Evolutionary conservation across 2,888 invertebrate genomes (phyloP).

Genomic region (Aphodius sticticus): DNA sequence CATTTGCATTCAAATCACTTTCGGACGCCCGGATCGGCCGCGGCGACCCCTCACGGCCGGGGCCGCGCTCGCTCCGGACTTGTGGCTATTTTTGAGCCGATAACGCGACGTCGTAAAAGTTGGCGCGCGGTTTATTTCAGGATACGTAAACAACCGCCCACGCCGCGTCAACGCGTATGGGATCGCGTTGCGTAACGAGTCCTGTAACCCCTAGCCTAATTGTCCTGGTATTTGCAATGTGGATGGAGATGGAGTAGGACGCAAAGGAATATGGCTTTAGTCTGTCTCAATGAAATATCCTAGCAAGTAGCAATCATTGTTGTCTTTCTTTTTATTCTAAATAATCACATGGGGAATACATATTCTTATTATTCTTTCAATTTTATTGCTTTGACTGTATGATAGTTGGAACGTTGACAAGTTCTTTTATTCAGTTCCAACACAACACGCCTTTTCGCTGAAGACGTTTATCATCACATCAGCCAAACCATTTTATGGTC

Average conservation of each 20-base stretch:
- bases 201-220: neutral
- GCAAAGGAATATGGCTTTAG: neutral
- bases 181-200: neutral
- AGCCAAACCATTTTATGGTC: no score
- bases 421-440: no score
- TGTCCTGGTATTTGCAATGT: neutral
- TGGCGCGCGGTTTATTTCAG: neutral
- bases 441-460: no score
- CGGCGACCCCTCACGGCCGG: neutral
- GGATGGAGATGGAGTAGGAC: neutral
- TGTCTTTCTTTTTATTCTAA: no score
- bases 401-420: no score
- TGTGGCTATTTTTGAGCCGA: constrained; percentile 8
- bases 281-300: neutral
- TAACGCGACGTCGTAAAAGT: neutral
- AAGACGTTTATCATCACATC: no score
- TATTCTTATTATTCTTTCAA: no score
- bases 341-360: no score
- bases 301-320: neutral
- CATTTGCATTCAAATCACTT: constrained; percentile 23
- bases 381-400: no score
- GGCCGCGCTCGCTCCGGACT: neutral
- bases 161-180: neutral
- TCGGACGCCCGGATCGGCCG: neutral
- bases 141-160: neutral